Base-by-base conservation (phyloP, 2,113 vertebrate genomes). In the Pterocles burchelli region DNA sequence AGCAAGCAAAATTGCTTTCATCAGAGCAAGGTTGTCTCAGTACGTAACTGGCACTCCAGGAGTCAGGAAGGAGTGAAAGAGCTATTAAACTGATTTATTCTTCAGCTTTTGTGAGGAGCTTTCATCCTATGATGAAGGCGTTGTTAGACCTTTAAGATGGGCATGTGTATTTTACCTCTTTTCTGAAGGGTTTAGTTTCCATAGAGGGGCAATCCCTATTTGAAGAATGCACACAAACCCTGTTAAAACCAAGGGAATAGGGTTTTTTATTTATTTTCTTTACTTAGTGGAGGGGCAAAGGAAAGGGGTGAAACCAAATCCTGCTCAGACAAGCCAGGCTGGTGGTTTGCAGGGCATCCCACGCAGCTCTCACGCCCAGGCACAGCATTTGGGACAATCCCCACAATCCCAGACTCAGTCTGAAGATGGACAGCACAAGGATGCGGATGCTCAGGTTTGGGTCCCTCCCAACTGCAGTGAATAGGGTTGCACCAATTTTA, bases 81-180 rank as follows among this genome's bases (percentile, higher is more conserved):
- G 68, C 38, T 78, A n/a, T 87, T 86, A 90, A 92, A 93, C 54
- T 55, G 61, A 81, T 94, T 90, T 80, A 43, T 86, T 76, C 74
- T 83, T 71, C 73, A 84, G 83, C 52, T 78, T 95, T 92, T 72
- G 17, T 2, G 6, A 29, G 33, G n/a, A 65, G 45, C 65, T 92
- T 90, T 96, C 76, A 81, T 89, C 79, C 73, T 49, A 0, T 24
- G 85, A n/a, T 51, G 86, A 94, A 96, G 65, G 52, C 55, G 26
- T 8, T 80, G 73, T 68, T 79, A 54, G 70, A 68, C 82, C 59
- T 85, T 92, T 57, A 81, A 26, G 77, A 51, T 17, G 14, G 36
- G 21, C 48, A 1, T 63, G 49, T 90, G 48, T 71, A 26, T 78
- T 83, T 86, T 87, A 38, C 61, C 41, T 95, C 17, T 52, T 78